These are phyloP conservation scores for Enteromius mattozi DNA, from an alignment of 2,797 vertebrate species.

Conservation along the genomic window DNA sequence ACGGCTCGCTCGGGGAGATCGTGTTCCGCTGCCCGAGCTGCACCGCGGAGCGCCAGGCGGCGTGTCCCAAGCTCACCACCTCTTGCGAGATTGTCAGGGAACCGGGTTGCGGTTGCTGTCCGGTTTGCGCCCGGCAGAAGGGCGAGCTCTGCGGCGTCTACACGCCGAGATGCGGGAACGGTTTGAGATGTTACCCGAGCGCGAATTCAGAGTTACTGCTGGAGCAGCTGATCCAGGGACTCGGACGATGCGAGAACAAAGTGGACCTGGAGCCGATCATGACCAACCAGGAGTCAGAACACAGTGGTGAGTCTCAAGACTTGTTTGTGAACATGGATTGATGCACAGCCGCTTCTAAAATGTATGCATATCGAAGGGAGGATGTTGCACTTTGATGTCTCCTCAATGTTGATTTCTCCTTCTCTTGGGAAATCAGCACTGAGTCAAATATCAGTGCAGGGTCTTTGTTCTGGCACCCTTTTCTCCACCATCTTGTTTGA, in stretches of 20 bases:
- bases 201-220: slow-evolving; percentile 82
- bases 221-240: slow-evolving; percentile 86
- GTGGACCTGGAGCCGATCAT: slow-evolving; percentile 74
- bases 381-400: slow-evolving; percentile 21
- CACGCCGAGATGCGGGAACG: slow-evolving; percentile 85
- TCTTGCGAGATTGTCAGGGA: slow-evolving; percentile 88
- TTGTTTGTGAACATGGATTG: slow-evolving; percentile 3
- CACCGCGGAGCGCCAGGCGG: slow-evolving; percentile 76
- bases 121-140: slow-evolving; percentile 85
- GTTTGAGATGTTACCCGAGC: slow-evolving; percentile 87
- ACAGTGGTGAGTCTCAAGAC: slow-evolving; percentile 72
- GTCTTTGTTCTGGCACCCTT: slow-evolving; percentile 43
- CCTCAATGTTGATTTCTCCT: slow-evolving; percentile 8
- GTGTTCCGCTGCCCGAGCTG: slow-evolving; percentile 84
- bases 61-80: slow-evolving; percentile 73
- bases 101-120: slow-evolving; percentile 93
- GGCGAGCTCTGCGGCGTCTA: slow-evolving; percentile 91
- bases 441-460: slow-evolving; percentile 19
- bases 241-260: slow-evolving; percentile 82
- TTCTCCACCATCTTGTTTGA: slow-evolving; percentile 42
- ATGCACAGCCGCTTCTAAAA: slow-evolving; percentile 17
- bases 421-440: background rate
- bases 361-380: background rate
- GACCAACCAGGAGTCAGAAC: slow-evolving; percentile 68
- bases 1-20: slow-evolving; percentile 76